Evolutionary conservation across 2,888 invertebrate genomes (phyloP), one percentile per base, ranked within the genome.

Genomic region (Epirrhoe tristata): DNA sequence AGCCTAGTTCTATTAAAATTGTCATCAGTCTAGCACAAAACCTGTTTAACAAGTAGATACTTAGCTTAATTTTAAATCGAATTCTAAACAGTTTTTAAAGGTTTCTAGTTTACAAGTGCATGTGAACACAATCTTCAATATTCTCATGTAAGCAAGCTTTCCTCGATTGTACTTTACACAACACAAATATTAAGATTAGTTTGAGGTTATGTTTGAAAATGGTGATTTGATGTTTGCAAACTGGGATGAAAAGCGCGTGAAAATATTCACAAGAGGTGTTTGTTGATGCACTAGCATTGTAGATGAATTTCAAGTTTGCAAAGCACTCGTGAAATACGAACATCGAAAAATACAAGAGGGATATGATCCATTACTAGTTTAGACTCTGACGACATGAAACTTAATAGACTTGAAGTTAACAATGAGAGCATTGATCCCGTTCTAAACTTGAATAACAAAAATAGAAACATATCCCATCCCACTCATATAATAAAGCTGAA

Each of bases 181-280:
- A 12, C 51, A 52, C 66, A 69, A 74, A 73, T 71, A 67, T 74
- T 69, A 56, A 48, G 36, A 67, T 63, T 59, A 55, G 64, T 69
- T 65, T 69, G 69, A 69, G 67, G 69, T 67, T 71, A 69, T 65
- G 71, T 72, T 71, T 72, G 70, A 57, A 57, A 57, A 59, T 70
- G 62, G 69, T 63, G 67, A 65, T 69, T 62, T 59, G 58, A 64
- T 71, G 67, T 70, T 70, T 69, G 70, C 61, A 56, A 58, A 67
- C 62, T 73, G 50, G 36, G 60, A 62, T 61, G 64, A 66, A 51
- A 58, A 66, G 63, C 61, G 61, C 58, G 69, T 66, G 50, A 43
- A 61, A 60, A 66, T 73, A 58, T 71, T 69, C 66, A 48, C 14
- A 69, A 67, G 56, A 51, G 51, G 54, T 65, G 63, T 66, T 55